These are phyloP conservation scores for Zootoca vivipara DNA, from an alignment of 2,113 vertebrate species.

Conservation along the genomic window DNA sequence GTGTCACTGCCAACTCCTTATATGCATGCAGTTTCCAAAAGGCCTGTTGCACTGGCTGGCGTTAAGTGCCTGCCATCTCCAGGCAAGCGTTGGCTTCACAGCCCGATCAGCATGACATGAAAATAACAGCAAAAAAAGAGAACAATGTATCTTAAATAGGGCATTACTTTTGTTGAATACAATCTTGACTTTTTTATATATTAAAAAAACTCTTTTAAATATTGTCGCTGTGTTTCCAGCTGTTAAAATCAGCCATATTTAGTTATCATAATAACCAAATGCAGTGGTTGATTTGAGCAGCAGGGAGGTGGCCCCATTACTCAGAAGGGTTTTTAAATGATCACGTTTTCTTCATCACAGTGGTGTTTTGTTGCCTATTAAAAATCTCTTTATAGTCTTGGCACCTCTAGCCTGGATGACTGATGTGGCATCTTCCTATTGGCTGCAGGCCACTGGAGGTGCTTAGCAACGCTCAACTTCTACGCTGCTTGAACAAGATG, in stretches of 20 bases:
- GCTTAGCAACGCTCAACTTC: neutral
- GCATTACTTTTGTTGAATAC: slow-evolving; percentile 73
- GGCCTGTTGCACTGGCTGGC: neutral
- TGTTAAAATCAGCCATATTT: slow-evolving; percentile 77
- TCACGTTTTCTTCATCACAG: slow-evolving; percentile 61
- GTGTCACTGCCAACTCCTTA: neutral
- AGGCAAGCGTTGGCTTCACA: slow-evolving; percentile 11
- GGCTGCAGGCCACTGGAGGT: neutral
- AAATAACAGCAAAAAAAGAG: slow-evolving; percentile 13
- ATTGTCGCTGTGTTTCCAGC: slow-evolving; percentile 77
- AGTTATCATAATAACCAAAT: slow-evolving; percentile 77
- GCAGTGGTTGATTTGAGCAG: slow-evolving; percentile 76
- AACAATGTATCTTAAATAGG: slow-evolving; percentile 63
- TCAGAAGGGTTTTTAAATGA: slow-evolving; percentile 66
- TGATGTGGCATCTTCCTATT: slow-evolving; percentile 16
- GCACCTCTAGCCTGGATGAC: slow-evolving; percentile 41
- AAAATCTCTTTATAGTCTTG: slow-evolving; percentile 58
- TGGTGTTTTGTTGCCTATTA: slow-evolving; percentile 57
- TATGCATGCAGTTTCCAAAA: neutral
- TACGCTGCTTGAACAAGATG: neutral
- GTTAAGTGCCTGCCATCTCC: slow-evolving; percentile 37
- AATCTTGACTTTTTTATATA: slow-evolving; percentile 73
- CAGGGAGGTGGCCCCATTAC: slow-evolving; percentile 68
- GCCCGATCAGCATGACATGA: neutral
- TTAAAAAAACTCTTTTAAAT: slow-evolving; percentile 67